Evolutionary conservation across 2,113 vertebrate genomes (phyloP).

Genomic region (Phodopus roborovskii): DNA sequence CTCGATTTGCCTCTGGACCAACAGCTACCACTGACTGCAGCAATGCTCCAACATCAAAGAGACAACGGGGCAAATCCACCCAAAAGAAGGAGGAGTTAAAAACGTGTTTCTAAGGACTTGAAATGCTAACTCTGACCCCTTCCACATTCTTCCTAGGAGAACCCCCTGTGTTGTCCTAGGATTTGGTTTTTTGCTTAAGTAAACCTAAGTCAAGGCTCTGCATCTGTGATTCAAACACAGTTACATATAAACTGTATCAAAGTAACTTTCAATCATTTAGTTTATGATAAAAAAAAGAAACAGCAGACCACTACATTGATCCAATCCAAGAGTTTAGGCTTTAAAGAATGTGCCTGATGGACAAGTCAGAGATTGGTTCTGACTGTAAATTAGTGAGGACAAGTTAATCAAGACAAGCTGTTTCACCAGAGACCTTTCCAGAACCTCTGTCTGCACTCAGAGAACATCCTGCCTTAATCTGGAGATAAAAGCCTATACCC

Average conservation of each 20-base stretch:
- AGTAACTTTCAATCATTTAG: not conserved
- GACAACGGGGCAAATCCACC: not conserved
- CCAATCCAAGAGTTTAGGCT: not conserved
- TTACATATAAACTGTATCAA: not conserved
- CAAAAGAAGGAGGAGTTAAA: not conserved
- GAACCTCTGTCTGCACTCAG: not conserved
- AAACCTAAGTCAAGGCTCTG: constrained; percentile 9
- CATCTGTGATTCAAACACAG: not conserved
- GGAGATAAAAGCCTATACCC: not conserved
- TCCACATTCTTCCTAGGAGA: not conserved
- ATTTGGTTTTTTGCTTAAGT: not conserved
- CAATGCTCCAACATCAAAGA: not conserved
- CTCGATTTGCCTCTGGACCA: not conserved
- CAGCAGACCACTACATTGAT: not conserved
- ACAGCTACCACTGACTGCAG: not conserved
- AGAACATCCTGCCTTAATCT: not conserved
- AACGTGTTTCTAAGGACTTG: not conserved
- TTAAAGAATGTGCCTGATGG: not conserved
- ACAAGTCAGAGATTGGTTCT: not conserved
- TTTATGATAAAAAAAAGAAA: constrained; percentile 29
- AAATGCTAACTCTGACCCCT: not conserved
- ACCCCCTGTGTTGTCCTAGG: not conserved
- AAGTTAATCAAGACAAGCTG: not conserved
- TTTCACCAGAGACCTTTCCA: not conserved
- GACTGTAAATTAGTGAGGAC: not conserved